A percentile compares a stretch with the other conserved stretches of the same genome.
These are phyloP conservation scores for Capricornis sumatraensis DNA, from an alignment of 2,113 vertebrate species.

Conservation along the genomic window DNA sequence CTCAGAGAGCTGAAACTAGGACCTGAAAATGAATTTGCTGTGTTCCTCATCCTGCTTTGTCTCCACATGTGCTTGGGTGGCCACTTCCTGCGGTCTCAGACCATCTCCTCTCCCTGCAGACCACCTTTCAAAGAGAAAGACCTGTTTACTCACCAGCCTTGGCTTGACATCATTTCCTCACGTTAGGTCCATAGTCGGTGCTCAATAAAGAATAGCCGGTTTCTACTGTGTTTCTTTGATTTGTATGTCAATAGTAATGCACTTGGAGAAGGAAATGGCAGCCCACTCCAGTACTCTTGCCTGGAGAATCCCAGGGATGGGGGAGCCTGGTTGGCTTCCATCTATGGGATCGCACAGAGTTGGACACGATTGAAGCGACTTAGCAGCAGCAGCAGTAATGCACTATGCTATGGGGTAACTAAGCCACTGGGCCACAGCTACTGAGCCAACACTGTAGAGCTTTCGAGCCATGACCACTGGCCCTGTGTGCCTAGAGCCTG, in stretches of 20 bases:
- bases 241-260: no score
- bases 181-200: rapidly evolving
- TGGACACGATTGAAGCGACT: no score
- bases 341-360: no score
- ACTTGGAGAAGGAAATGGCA: not conserved
- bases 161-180: not conserved
- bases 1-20: not conserved
- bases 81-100: not conserved
- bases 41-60: not conserved
- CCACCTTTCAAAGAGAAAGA: not conserved
- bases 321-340: no score
- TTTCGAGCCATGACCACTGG: not conserved
- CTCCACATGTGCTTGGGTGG: not conserved
- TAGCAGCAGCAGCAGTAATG: no score
- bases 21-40: not conserved
- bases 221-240: not conserved
- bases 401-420: not conserved
- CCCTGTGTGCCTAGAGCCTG: not conserved
- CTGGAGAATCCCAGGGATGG: no score
- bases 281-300: no score
- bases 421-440: not conserved
- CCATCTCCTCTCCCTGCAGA: not conserved
- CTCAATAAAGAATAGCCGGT: not conserved
- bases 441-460: not conserved
- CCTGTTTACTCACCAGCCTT: not conserved